Conservation (phyloP, 2,888 invertebrate species). For the Oscheius sp. region DNA sequence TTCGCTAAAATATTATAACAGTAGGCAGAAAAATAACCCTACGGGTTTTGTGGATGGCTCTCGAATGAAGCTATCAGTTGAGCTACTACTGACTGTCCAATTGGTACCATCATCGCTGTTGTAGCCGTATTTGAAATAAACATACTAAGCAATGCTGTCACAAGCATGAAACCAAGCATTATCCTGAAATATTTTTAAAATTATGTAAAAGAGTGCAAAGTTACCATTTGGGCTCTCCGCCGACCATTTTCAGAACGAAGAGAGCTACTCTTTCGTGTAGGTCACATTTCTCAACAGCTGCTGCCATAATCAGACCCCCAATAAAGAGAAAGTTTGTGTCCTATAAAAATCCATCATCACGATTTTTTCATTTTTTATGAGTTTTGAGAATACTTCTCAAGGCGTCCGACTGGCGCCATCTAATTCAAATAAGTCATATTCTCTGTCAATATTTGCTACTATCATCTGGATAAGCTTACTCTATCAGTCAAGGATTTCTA, state of each 20-base stretch:
- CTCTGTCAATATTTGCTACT: background rate
- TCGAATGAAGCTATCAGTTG: slow-evolving; percentile 56
- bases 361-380: background rate
- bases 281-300: slow-evolving; percentile 69
- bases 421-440: background rate
- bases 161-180: slow-evolving; percentile 69
- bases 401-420: slow-evolving; percentile 8
- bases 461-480: background rate
- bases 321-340: slow-evolving; percentile 70
- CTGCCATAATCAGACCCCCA: slow-evolving; percentile 69
- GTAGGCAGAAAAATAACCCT: background rate
- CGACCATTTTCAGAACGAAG: slow-evolving; percentile 56
- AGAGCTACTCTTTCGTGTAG: slow-evolving; percentile 64
- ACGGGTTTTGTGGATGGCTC: slow-evolving; percentile 52
- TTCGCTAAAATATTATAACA: slow-evolving; percentile 27
- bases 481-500: background rate
- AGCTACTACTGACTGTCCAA: slow-evolving; percentile 59
- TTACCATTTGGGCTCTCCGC: slow-evolving; percentile 64
- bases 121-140: slow-evolving; percentile 73
- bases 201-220: background rate
- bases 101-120: slow-evolving; percentile 79
- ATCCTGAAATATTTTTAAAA: slow-evolving; percentile 42
- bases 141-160: slow-evolving; percentile 64
- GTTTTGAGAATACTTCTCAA: background rate
- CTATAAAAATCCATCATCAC: slow-evolving; percentile 47